A percentile compares a stretch with the other conserved stretches of the same genome.
phyloP scores from a whole-genome alignment of 2,113 vertebrate species.

The Heterocephalus glaber region DNA sequence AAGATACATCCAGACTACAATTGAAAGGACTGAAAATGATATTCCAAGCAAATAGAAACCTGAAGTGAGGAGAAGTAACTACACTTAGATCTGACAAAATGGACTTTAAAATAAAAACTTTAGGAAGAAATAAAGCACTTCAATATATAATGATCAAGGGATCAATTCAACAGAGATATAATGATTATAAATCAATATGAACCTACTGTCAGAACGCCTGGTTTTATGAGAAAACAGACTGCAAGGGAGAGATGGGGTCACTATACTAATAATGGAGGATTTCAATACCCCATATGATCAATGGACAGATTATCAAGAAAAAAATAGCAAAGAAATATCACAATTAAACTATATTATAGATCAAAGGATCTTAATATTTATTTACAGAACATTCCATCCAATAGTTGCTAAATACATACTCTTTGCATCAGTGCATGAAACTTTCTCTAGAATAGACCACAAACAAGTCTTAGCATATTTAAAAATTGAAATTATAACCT shows the following conservation, averaged over 20 bases:
- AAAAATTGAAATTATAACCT: not conserved
- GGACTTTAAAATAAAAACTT: not conserved
- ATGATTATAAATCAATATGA: not conserved
- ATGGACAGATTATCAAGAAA: not conserved
- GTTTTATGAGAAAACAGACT: not conserved
- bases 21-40: not conserved
- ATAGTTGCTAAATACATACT: not conserved
- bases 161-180: not conserved
- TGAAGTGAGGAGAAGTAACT: not conserved
- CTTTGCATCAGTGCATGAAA: not conserved
- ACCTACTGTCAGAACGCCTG: not conserved
- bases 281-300: not conserved
- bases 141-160: not conserved
- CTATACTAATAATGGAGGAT: not conserved
- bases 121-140: not conserved
- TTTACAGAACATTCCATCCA: not conserved
- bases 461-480: not conserved
- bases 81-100: not conserved
- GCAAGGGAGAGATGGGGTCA: not conserved
- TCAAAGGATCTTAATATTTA: not conserved
- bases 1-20: not conserved
- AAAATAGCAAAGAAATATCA: not conserved
- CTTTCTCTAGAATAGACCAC: not conserved
- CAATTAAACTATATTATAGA: not conserved
- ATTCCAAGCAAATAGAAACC: not conserved